Evolutionary conservation across 2,797 vertebrate genomes (phyloP).

Genomic region (Channallabes apus): DNA sequence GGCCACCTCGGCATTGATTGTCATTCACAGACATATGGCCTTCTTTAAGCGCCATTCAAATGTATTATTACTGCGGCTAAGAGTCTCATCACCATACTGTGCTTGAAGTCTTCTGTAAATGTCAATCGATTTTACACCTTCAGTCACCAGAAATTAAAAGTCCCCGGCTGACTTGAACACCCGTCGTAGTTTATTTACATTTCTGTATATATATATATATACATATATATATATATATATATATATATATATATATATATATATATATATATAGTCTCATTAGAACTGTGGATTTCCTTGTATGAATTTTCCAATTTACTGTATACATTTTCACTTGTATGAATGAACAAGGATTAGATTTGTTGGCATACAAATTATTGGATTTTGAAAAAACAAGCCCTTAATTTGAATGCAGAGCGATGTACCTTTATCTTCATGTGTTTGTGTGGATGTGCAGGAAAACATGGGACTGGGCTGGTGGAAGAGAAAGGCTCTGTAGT

Average conservation of each 20-base stretch:
- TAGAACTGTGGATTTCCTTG: neutral
- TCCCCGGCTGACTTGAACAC: too few relatives aligned
- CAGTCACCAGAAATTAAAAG: too few relatives aligned
- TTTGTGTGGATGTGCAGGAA: conserved; percentile 34
- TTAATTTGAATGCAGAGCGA: neutral
- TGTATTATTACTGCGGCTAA: too few relatives aligned
- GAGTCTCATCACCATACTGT: too few relatives aligned
- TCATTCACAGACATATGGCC: too few relatives aligned
- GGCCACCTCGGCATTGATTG: too few relatives aligned
- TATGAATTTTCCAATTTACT: neutral
- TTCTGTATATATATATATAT: too few relatives aligned
- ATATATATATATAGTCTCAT: neutral
- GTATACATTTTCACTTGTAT: neutral
- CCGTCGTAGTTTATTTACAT: neutral
- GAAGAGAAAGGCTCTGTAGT: conserved; percentile 62
- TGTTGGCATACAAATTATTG: neutral
- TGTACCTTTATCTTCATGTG: neutral
- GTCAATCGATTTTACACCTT: too few relatives aligned
- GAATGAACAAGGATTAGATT: neutral
- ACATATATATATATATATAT: too few relatives aligned
- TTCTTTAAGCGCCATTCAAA: too few relatives aligned
- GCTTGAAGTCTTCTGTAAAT: too few relatives aligned
- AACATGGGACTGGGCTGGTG: conserved; percentile 52
- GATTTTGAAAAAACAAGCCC: neutral
- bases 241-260: neutral